Evolutionary conservation across 2,113 vertebrate genomes (phyloP).

Genomic region (Muscicapa adusta): DNA sequence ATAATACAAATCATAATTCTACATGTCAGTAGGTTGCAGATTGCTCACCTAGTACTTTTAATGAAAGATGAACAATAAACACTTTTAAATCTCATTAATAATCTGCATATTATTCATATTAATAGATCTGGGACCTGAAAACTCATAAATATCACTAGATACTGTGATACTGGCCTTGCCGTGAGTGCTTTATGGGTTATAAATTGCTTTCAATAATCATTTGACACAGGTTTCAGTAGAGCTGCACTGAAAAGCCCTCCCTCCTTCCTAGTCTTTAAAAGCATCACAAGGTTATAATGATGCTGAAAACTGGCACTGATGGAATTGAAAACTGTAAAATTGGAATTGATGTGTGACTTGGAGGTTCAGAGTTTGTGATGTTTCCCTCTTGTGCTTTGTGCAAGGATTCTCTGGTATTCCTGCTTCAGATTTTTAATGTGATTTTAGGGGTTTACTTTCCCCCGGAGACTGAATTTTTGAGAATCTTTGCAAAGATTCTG

Average conservation of each 20-base stretch:
- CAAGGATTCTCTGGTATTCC: neutral
- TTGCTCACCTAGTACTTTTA: neutral
- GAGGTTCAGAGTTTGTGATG: neutral
- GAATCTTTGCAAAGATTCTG: neutral
- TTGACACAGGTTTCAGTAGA: neutral
- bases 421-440: neutral
- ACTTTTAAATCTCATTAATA: neutral
- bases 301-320: neutral
- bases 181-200: constrained; percentile 6
- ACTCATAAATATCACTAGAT: constrained; percentile 18
- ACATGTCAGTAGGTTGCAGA: constrained; percentile 6
- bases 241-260: neutral
- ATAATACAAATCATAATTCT: constrained; percentile 13
- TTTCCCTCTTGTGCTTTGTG: neutral
- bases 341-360: neutral
- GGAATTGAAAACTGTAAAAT: constrained; percentile 5
- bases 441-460: neutral
- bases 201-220: constrained; percentile 29
- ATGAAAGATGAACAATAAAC: constrained; percentile 14
- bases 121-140: neutral
- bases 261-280: neutral
- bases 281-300: neutral
- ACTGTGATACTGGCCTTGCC: neutral
- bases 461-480: neutral
- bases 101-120: constrained; percentile 22